Conservation (phyloP, 2,888 invertebrate genomes). For the Nemapogon koenigi region DNA sequence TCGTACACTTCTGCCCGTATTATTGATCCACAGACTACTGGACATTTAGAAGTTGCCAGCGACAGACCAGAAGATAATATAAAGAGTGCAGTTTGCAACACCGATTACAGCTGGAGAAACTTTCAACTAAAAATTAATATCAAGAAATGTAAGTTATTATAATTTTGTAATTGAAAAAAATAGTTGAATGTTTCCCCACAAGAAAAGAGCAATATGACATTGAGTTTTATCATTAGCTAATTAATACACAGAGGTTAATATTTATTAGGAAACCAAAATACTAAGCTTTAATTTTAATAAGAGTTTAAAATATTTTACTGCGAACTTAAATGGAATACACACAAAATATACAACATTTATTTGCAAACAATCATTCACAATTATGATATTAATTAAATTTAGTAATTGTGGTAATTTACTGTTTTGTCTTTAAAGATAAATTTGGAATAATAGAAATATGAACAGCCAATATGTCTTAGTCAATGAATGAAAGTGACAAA, state of each 20-base stretch:
- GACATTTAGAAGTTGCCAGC: constrained; percentile 55
- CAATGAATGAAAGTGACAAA: no score
- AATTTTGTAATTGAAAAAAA: background rate
- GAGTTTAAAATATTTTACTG: constrained; percentile 33
- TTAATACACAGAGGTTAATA: constrained; percentile 49
- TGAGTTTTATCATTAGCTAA: constrained; percentile 52
- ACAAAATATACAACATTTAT: constrained; percentile 58
- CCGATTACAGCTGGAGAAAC: constrained; percentile 47
- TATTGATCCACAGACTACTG: constrained; percentile 44
- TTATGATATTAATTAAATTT: constrained; percentile 1
- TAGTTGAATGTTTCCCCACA: constrained; percentile 2
- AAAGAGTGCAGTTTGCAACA: constrained; percentile 67
- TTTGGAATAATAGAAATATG: no score
- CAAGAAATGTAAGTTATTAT: background rate
- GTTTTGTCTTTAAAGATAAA: no score
- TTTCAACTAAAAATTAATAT: constrained; percentile 17
- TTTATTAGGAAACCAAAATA: constrained; percentile 44
- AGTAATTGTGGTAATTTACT: no score
- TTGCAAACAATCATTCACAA: constrained; percentile 41
- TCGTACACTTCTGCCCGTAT: constrained; percentile 42
- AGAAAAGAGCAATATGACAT: constrained; percentile 32
- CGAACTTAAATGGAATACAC: constrained; percentile 51
- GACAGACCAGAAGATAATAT: constrained; percentile 61
- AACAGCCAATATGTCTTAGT: no score
- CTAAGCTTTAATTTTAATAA: constrained; percentile 39